Conservation (phyloP, 2,797 vertebrate genomes). For the Gambelia wislizenii region DNA sequence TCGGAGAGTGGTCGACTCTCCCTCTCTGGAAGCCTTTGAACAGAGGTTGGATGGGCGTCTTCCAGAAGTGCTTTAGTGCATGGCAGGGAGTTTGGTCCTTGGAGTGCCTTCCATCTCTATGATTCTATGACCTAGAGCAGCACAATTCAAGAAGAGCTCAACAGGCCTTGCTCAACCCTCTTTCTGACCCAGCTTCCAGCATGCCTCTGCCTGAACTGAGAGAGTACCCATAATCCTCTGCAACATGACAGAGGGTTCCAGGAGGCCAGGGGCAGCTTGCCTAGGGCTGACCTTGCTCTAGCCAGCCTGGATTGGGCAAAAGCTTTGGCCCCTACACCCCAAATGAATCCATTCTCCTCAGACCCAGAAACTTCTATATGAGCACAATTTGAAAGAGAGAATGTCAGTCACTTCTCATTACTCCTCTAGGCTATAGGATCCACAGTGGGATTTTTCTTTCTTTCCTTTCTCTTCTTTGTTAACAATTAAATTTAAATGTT, state of each 20-base stretch:
- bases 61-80: too few relatives aligned
- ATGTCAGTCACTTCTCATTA: neutral
- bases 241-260: neutral
- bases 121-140: too few relatives aligned
- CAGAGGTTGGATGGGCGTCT: too few relatives aligned
- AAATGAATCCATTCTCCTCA: neutral
- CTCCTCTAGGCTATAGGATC: neutral
- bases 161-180: too few relatives aligned
- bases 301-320: neutral
- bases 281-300: neutral
- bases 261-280: neutral
- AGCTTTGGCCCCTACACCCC: neutral
- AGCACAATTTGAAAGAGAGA: neutral
- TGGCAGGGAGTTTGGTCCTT: too few relatives aligned
- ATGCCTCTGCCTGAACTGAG: too few relatives aligned
- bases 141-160: too few relatives aligned
- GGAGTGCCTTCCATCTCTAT: too few relatives aligned
- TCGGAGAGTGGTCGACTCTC: too few relatives aligned
- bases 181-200: neutral
- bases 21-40: too few relatives aligned
- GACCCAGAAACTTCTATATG: too few relatives aligned
- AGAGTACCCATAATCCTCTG: neutral
- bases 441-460: neutral
- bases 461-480: neutral
- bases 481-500: constrained; percentile 10